A percentile compares a stretch with the other conserved stretches of the same genome.
Conservation (phyloP, 2,797 vertebrate genomes). For the Neopelma chrysocephalum region DNA sequence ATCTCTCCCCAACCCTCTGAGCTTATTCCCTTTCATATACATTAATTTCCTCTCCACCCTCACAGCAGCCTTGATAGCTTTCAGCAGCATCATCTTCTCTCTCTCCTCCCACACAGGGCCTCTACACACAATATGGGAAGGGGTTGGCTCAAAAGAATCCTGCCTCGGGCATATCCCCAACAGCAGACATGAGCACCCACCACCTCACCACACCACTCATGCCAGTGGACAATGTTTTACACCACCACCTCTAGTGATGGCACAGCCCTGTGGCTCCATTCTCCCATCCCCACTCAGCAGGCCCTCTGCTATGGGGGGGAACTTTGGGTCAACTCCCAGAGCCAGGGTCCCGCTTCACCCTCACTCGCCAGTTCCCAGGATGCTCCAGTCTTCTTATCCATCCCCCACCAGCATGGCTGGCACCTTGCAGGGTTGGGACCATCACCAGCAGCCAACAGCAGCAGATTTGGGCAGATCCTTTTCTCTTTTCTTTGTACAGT, state of each 20-base stretch:
- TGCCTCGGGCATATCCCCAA: not conserved
- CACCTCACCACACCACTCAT: not conserved
- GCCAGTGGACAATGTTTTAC: rapidly evolving
- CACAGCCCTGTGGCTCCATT: rapidly evolving
- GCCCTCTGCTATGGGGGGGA: not conserved
- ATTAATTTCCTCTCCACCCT: not conserved
- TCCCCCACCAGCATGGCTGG: rapidly evolving
- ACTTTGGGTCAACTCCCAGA: rapidly evolving
- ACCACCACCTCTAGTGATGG: not conserved
- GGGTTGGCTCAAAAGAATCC: not conserved
- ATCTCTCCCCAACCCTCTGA: not conserved
- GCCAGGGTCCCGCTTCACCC: rapidly evolving
- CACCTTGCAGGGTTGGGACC: not conserved
- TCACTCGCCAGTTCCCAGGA: not conserved
- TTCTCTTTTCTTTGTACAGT: not conserved
- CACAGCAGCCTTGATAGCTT: not conserved
- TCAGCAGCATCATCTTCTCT: not conserved
- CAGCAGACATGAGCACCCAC: not conserved
- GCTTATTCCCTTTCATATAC: not conserved
- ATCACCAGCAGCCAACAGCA: not conserved
- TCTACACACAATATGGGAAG: not conserved
- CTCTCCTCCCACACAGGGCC: not conserved
- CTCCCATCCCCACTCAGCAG: not conserved
- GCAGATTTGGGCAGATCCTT: not conserved
- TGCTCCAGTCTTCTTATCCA: rapidly evolving